Evolutionary conservation across 2,888 invertebrate species (phyloP).

Genomic region (Yponomeuta evonymella): DNA sequence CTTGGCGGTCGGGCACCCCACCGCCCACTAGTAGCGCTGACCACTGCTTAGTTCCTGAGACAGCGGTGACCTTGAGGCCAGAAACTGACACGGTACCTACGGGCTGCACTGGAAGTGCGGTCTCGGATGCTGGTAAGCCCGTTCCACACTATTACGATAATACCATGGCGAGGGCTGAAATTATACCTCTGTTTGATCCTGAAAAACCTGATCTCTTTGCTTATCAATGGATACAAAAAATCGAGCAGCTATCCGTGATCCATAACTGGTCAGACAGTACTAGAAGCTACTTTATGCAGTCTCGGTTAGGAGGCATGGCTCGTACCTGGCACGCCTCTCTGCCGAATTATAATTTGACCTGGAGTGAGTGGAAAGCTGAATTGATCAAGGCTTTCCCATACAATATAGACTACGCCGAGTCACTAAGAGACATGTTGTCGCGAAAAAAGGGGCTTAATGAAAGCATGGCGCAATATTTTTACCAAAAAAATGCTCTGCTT

Average conservation of each 20-base stretch:
- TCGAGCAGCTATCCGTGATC: background rate
- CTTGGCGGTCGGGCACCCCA: too few relatives aligned
- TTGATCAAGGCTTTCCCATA: background rate
- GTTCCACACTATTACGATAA: too few relatives aligned
- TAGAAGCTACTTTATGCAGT: constrained; percentile 7
- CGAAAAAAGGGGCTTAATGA: constrained; percentile 2
- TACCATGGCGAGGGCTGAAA: too few relatives aligned
- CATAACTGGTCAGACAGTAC: background rate
- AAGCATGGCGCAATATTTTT: constrained; percentile 17
- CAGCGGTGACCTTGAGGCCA: too few relatives aligned
- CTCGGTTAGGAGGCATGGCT: background rate
- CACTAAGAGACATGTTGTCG: constrained; percentile 6
- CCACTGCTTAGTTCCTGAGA: too few relatives aligned
- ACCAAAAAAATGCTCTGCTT: constrained; percentile 17
- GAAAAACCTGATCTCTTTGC: too few relatives aligned
- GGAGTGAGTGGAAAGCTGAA: background rate
- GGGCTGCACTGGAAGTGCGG: too few relatives aligned
- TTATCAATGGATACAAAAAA: too few relatives aligned
- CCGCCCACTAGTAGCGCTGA: too few relatives aligned
- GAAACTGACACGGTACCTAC: too few relatives aligned
- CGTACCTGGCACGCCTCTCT: background rate
- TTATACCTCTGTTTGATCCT: too few relatives aligned
- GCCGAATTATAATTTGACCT: background rate
- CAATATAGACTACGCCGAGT: background rate
- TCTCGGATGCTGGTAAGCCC: too few relatives aligned